Base-by-base conservation (phyloP, 2,113 vertebrate species). In the Prunella fulvescens region DNA sequence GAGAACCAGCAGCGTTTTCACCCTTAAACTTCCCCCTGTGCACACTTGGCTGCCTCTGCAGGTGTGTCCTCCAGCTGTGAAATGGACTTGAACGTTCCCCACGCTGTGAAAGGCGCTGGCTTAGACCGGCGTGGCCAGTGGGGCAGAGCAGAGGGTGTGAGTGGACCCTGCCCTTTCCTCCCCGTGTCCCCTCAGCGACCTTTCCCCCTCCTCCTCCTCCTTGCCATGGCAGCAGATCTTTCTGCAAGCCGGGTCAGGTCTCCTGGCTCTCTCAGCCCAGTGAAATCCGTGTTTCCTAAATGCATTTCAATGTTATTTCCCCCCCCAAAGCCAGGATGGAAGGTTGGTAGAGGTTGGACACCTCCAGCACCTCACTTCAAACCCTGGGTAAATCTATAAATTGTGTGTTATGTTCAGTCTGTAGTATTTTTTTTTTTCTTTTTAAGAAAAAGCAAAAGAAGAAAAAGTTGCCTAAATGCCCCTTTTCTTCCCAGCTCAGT, bases 1-100 rank as follows among this genome's bases (percentile, higher is more conserved):
- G 88, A 90, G 56, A 92, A 96, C 88, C 25, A 35, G 56, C 88
- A 71, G 47, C 11, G 1, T 91, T 94, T 82, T 85, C 61, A 45
- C 44, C 39, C 76, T 86, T 8, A 11, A 51, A 92, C 80, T 95
- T 96, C 93, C 83, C 64, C 66, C 82, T 42, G 90, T 26, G 53
- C 94, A 93, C 72, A 22, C 93, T 86, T 90, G 95, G 67, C 92
- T 33, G 80, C 93, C 83, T 57, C 79, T 96, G 96, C 95, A 94
- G 96, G 92, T 93, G 93, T 74, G 65, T 94, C 89, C 96, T 91
- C 48, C 22, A 13, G 35, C 76, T 96, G 92, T 64, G 88, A 95
- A 66, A 45, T 70, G 70, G 77, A 45, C 23, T 58, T 44, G 84
- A 96, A 66, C 14, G 15, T 25, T 87, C 90, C 53, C 44, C 24